Evolutionary conservation across 2,888 invertebrate genomes (phyloP).

Genomic region (Subacronicta megacephala): DNA sequence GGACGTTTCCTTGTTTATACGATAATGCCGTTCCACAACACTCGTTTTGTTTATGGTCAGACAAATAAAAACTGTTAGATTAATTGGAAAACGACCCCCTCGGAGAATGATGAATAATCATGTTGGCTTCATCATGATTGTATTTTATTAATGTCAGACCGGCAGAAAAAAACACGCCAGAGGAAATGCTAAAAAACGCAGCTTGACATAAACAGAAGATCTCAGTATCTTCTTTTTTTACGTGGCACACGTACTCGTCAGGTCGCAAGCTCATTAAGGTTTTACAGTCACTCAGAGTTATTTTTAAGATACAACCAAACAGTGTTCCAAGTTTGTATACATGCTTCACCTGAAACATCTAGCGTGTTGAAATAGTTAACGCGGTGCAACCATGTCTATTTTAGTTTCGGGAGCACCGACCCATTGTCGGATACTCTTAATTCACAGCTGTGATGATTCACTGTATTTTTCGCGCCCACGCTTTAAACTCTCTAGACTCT

Average conservation of each 20-base stretch:
- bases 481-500: constrained; percentile 62
- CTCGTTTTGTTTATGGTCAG: constrained; percentile 50
- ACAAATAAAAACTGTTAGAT: constrained; percentile 53
- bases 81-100: constrained; percentile 40
- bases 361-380: constrained; percentile 67
- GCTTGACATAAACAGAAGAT: constrained; percentile 25
- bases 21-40: constrained; percentile 56
- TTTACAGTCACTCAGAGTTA: constrained; percentile 41
- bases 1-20: constrained; percentile 75
- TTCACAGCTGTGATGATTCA: constrained; percentile 81
- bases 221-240: constrained; percentile 28
- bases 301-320: constrained; percentile 50
- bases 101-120: constrained; percentile 24
- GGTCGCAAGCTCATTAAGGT: constrained; percentile 38
- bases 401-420: constrained; percentile 78
- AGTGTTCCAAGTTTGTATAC: constrained; percentile 47
- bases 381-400: constrained; percentile 75
- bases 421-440: constrained; percentile 77
- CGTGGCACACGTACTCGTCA: constrained; percentile 24
- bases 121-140: constrained; percentile 13
- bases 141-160: constrained; percentile 5
- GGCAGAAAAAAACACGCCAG: constrained; percentile 5
- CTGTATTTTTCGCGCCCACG: constrained; percentile 78
- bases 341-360: constrained; percentile 64
- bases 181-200: constrained; percentile 6